Conservation (phyloP, 2,797 vertebrate genomes). For the Falco cherrug region DNA sequence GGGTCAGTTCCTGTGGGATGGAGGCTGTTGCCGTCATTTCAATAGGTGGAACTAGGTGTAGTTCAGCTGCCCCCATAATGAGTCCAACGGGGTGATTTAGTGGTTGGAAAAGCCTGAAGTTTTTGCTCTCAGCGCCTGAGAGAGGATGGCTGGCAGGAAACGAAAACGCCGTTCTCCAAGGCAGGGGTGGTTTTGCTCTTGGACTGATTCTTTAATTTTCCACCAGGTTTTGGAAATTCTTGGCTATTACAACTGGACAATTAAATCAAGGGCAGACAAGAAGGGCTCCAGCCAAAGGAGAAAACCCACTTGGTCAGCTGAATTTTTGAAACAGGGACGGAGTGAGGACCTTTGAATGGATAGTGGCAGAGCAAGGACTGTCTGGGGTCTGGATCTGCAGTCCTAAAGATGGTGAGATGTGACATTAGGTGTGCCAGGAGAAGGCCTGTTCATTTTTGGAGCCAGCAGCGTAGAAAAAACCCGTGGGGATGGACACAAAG, state of each 20-base stretch:
- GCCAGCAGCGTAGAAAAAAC: not conserved
- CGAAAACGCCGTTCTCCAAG: not conserved
- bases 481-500: not conserved
- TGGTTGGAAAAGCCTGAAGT: not conserved
- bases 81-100: conserved; percentile 2
- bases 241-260: not conserved
- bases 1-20: conserved; percentile 66
- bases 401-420: not conserved
- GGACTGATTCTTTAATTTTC: conserved; percentile 20
- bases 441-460: not conserved
- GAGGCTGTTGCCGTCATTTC: conserved; percentile 31
- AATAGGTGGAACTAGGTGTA: conserved; percentile 74
- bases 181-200: not conserved
- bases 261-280: not conserved
- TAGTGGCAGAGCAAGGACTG: not conserved
- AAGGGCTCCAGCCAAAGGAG: not conserved
- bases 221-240: not conserved
- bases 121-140: not conserved
- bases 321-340: not conserved
- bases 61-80: not conserved
- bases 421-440: not conserved
- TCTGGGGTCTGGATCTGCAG: not conserved
- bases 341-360: not conserved
- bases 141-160: conserved; percentile 64
- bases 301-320: conserved; percentile 15